These are phyloP conservation scores for Diplosoma virens DNA, from an alignment of 23 tunicate genomes.

Conservation along the genomic window DNA sequence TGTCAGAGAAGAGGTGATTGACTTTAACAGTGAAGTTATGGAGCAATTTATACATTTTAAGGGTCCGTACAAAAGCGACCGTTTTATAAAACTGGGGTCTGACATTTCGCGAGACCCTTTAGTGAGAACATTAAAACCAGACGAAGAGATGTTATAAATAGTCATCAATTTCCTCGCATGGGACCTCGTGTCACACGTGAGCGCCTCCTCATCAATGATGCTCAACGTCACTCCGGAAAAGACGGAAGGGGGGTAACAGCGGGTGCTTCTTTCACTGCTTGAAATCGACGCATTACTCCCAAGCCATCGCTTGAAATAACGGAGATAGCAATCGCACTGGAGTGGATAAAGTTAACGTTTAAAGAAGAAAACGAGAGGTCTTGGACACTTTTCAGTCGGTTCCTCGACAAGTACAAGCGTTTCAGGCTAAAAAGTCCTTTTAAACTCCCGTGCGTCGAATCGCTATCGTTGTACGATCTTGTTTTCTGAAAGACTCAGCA, in stretches of 20 bases:
- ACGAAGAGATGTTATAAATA: background rate
- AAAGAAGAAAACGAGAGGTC: slow-evolving; percentile 29
- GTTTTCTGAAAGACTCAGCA: slow-evolving; percentile 33
- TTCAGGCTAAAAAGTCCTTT: background rate
- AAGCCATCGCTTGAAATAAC: slow-evolving; percentile 66
- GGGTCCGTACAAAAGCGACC: slow-evolving; percentile 52
- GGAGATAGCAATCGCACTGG: slow-evolving; percentile 65
- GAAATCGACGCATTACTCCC: slow-evolving; percentile 7
- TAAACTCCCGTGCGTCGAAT: slow-evolving; percentile 45
- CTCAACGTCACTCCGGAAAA: slow-evolving; percentile 57
- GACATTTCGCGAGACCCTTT: slow-evolving; percentile 19
- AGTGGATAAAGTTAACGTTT: slow-evolving; percentile 42
- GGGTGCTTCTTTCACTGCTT: slow-evolving; percentile 43
- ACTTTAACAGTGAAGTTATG: slow-evolving; percentile 34
- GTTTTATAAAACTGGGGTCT: slow-evolving; percentile 46
- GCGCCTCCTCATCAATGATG: slow-evolving; percentile 52
- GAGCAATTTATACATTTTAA: slow-evolving; percentile 66
- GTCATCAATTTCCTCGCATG: slow-evolving; percentile 1
- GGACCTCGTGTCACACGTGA: slow-evolving; percentile 35
- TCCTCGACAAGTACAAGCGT: slow-evolving; percentile 59
- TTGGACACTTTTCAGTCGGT: slow-evolving; percentile 58
- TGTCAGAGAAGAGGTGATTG: slow-evolving; percentile 27
- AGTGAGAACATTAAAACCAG: slow-evolving; percentile 24
- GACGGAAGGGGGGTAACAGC: slow-evolving; percentile 49
- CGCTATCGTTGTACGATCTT: slow-evolving; percentile 26